Conservation (phyloP, 53 echinoderm and acorn worm genomes). For the Paracentrotus lividus region DNA sequence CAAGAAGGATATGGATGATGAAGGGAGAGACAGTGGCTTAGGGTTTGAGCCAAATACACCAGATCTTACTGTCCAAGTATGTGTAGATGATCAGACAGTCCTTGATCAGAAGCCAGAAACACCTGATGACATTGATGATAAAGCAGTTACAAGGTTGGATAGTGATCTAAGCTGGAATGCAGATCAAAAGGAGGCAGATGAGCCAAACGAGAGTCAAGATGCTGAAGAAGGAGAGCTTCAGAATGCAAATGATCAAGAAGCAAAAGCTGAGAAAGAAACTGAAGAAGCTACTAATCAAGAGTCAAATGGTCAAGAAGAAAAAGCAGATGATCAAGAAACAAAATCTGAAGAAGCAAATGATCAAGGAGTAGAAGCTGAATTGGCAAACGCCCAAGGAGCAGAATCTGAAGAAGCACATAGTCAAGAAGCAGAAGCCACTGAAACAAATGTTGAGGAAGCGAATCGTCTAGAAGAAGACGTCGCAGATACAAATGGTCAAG, state of each 20-base stretch:
- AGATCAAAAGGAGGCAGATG: neutral
- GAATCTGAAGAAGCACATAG: neutral
- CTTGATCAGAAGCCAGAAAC: neutral
- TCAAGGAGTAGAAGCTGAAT: no score
- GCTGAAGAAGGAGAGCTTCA: neutral
- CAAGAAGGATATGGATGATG: neutral
- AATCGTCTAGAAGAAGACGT: no score
- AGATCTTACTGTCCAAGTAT: neutral
- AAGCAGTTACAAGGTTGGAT: neutral
- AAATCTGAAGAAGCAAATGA: no score
- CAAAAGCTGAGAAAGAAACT: neutral
- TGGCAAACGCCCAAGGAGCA: neutral
- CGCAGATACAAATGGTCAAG: no score
- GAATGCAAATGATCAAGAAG: neutral
- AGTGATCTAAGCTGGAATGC: neutral
- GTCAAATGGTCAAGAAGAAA: neutral
- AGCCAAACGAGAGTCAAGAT: neutral
- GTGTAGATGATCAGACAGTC: neutral
- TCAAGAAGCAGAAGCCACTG: no score
- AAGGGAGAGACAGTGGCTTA: slow-evolving; percentile 47
- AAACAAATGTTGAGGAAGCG: no score
- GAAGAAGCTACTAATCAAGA: neutral
- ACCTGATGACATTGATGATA: neutral
- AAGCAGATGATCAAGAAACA: neutral
- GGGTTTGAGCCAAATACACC: neutral